Base-by-base conservation (phyloP, 2,797 vertebrate species). In the Phrynocephalus guinanensis region DNA sequence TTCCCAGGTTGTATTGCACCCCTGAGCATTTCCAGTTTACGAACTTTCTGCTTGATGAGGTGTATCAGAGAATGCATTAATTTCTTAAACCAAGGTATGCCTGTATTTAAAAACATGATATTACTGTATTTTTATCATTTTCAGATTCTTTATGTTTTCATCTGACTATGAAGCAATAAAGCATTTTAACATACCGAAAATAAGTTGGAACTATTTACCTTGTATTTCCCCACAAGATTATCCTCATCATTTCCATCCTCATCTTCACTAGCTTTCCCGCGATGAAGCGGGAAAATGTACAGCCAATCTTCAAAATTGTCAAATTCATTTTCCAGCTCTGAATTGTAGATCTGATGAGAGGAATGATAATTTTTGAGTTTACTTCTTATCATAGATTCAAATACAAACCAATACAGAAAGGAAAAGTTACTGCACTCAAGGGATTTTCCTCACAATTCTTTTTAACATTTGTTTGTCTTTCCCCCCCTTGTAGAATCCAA, bases 271-370 rank as follows among this genome's bases (percentile, higher is more conserved):
- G 97, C 95, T 93, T 96, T 97, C 78, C 98, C 98, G 95, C 96
- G 97, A 85, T 97, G 96, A 72, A 99, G 95, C 1, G 97, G 97
- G 78, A 99, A 99, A 79, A 97, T 95, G 86, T 95, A 95, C 84
- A 99, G 95, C 98, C 98, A 99, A 91, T 99, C 99, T 95, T 99
- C 98, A 95, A 99, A 99, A 91, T 99, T 96, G 88, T 90, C 96
- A 95, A 99, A 99, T 79, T 98, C 97, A 10, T 97, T 97, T 96
- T 99, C 98, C 92, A 99, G 95, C 84, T 98, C 97, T 0, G 96
- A 95, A 75, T 88, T 95, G 82, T 98, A 99, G 85, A 99, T 96
- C 98, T 99, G 95, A 78, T 93, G 85, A 83, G 10, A 0, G 68
- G n/a, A 63, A 91, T 72, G 11, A 56, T 0, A 87, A 85, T 8